These are phyloP conservation scores for Meriones psammophilus DNA, from an alignment of 2,797 vertebrate species.

Conservation along the genomic window DNA sequence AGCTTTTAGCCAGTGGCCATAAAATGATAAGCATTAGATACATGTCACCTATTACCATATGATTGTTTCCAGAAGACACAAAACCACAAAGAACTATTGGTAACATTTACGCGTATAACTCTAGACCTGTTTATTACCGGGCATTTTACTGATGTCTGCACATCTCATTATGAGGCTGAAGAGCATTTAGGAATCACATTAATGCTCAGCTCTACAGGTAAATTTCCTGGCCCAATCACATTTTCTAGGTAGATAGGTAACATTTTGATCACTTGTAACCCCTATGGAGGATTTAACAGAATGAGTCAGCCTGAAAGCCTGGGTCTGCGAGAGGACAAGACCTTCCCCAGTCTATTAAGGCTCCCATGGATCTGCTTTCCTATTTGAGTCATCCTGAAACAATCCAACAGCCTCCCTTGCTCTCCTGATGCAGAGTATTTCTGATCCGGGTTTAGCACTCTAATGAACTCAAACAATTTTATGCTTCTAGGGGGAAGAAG, in stretches of 20 bases:
- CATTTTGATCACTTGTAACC: not conserved
- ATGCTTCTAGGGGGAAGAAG: not conserved
- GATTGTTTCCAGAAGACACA: not conserved
- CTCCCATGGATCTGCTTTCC: not conserved
- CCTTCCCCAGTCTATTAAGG: not conserved
- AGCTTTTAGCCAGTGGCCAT: slow-evolving; percentile 11
- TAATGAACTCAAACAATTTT: not conserved
- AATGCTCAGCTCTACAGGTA: not conserved
- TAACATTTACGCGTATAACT: not conserved
- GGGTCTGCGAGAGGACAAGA: not conserved
- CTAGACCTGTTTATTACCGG: not conserved
- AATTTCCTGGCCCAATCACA: not conserved
- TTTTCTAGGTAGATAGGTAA: not conserved
- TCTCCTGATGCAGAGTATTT: not conserved
- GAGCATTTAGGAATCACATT: not conserved
- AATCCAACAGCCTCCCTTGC: not conserved
- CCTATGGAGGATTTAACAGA: not conserved
- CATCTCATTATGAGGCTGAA: not conserved
- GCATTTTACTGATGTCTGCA: not conserved
- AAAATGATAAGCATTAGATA: not conserved
- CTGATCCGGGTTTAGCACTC: not conserved
- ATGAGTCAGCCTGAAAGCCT: not conserved
- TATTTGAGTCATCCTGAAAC: not conserved
- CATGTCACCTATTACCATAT: not conserved
- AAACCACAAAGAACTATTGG: not conserved